Evolutionary conservation across 2,113 vertebrate genomes (phyloP).

Genomic region (Otolemur garnettii): DNA sequence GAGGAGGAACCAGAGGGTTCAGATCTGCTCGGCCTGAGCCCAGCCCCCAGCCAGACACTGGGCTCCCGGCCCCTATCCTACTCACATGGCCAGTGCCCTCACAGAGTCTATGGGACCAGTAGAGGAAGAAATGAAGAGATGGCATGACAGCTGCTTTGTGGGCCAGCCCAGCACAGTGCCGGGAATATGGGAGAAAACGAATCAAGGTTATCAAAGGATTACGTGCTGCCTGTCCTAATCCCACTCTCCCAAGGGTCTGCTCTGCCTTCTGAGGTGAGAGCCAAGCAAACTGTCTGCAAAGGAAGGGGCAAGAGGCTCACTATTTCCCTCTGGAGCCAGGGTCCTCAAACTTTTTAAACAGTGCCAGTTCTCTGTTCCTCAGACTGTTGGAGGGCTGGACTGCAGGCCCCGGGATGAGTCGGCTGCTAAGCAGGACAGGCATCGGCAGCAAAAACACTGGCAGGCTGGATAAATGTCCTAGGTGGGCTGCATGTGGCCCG

Average conservation of each 20-base stretch:
- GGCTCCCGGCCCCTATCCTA: neutral
- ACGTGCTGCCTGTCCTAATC: neutral
- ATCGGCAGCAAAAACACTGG: too few species aligned
- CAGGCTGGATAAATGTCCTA: too few species aligned
- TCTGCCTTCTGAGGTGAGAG: neutral
- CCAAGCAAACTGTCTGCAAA: too few species aligned
- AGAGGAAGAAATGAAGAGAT: neutral
- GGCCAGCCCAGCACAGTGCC: fast-evolving
- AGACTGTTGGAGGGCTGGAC: too few species aligned
- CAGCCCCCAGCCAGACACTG: fast-evolving
- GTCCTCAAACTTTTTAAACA: too few species aligned
- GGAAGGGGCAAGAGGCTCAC: neutral
- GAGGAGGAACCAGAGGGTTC: neutral
- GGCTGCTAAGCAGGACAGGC: too few species aligned
- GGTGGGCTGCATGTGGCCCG: too few species aligned
- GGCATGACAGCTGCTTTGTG: fast-evolving
- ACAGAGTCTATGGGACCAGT: neutral
- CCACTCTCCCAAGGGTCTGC: neutral
- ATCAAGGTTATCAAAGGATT: neutral
- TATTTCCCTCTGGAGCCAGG: neutral
- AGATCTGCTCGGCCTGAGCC: neutral
- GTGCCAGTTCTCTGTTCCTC: too few species aligned
- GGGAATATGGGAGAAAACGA: neutral
- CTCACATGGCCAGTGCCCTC: neutral
- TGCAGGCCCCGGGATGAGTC: too few species aligned